phyloP scores from a whole-genome alignment of 2,888 invertebrate genomes.

The Microctonus aethiopoides region DNA sequence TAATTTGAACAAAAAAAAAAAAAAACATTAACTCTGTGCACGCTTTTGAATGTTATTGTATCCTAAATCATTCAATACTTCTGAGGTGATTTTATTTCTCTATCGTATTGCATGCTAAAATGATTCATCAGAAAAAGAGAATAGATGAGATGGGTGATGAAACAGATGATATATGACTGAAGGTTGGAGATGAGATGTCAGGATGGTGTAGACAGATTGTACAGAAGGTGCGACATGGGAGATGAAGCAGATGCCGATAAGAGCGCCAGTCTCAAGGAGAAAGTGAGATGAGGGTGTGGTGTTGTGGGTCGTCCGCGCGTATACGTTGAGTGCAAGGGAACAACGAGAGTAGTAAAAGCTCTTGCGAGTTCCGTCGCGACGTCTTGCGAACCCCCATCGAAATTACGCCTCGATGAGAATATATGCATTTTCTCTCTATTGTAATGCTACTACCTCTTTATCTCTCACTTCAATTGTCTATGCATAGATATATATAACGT shows the following conservation, averaged over 20 bases:
- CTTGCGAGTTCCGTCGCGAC: not conserved
- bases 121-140: not conserved
- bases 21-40: too few species aligned
- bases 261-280: conserved; percentile 42
- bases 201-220: conserved; percentile 37
- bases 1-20: too few species aligned
- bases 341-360: conserved; percentile 10
- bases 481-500: not conserved
- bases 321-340: conserved; percentile 30
- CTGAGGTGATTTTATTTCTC: too few species aligned
- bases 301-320: conserved; percentile 36
- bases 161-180: not conserved
- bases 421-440: conserved; percentile 18
- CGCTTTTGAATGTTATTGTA: too few species aligned
- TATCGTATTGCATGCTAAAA: not conserved
- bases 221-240: not conserved
- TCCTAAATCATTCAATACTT: too few species aligned
- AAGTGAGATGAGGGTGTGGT: conserved; percentile 37
- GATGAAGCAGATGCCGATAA: conserved; percentile 49
- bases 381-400: conserved; percentile 29
- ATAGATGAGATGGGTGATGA: not conserved
- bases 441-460: too few species aligned
- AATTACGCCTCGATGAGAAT: conserved; percentile 36
- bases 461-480: not conserved
- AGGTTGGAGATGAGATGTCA: conserved; percentile 32